phyloP scores from a whole-genome alignment of 2,888 invertebrate species.

The Aleiodes leptofemur region DNA sequence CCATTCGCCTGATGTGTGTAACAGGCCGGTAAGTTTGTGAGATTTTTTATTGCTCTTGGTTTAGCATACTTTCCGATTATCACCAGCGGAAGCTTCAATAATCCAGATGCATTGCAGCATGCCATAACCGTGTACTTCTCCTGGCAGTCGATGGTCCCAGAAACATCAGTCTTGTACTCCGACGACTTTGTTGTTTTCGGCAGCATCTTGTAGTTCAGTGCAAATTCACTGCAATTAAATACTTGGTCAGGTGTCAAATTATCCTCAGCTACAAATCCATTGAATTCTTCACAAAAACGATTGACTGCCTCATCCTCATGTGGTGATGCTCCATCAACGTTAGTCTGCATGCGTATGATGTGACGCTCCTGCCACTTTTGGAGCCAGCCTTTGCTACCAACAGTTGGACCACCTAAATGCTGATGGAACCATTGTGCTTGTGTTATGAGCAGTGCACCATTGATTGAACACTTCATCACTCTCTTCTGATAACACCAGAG shows the following conservation, averaged over 20 bases:
- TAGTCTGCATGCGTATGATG: not conserved
- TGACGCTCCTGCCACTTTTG: conserved; percentile 27
- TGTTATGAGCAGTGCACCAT: not conserved
- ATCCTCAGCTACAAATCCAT: conserved; percentile 1
- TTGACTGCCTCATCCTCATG: not conserved
- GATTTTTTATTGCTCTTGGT: conserved; percentile 53
- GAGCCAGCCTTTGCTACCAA: conserved; percentile 11
- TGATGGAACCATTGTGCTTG: conserved; percentile 10
- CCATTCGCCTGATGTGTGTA: conserved; percentile 50
- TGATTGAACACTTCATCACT: not conserved
- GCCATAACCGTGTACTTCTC: conserved; percentile 54
- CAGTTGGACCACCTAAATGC: not conserved
- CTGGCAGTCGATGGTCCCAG: conserved; percentile 29
- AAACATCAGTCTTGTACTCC: conserved; percentile 8
- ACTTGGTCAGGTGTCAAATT: conserved; percentile 37
- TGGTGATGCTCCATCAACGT: not conserved
- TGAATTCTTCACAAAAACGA: not conserved
- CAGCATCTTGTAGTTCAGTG: conserved; percentile 42
- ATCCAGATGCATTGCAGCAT: conserved; percentile 56
- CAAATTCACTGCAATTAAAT: conserved; percentile 47
- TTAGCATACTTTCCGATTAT: conserved; percentile 56
- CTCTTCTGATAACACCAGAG: not conserved
- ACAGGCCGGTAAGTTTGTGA: conserved; percentile 50
- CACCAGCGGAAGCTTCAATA: conserved; percentile 52
- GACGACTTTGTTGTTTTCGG: conserved; percentile 30